Base-by-base conservation (phyloP, 2,113 vertebrate genomes). In the Phyllostomus discolor region DNA sequence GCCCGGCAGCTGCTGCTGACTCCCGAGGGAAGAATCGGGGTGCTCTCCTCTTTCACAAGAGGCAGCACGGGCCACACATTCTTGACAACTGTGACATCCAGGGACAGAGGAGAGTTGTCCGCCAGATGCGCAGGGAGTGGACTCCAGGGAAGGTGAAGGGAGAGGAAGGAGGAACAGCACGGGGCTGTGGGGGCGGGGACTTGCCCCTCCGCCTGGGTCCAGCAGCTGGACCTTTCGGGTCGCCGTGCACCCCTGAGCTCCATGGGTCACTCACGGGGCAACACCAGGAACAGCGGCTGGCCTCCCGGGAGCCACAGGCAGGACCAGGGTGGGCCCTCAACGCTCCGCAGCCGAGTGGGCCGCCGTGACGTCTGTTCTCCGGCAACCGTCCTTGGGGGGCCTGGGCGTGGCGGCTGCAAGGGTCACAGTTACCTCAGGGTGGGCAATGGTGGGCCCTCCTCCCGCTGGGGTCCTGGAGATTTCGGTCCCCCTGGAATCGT, bases 301-400 rank as follows among this genome's bases (percentile, higher is more conserved):
- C n/a, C n/a, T n/a, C n/a, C n/a, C n/a, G n/a, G n/a, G n/a, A n/a
- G n/a, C n/a, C n/a, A n/a, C n/a, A n/a, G n/a, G n/a, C n/a, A n/a
- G n/a, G n/a, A n/a, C n/a, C 31, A 7, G 4, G 35, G n/a, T 7
- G 16, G 0, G 8, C 10, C 9, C 8, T 14, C 16, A 5, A 3
- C 8, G 62, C 35, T 57, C 72, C 31, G 38, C 3, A 59, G 57
- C 57, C 22, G 2, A 7, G 57, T 9, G 57, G 57, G 57, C 57
- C 22, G 10, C 57, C 1, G 3, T 59, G 57, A 24, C 57, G 2
- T 28, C 59, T 62, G 59, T 24, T 9, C 59, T 26, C 59, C 57
- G 4, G 59, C 10, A 28, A 4, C 24, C 57, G 20, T 9, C 59
- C 10, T 62, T 10, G 11, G 26, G 59, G 48, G 92, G 10, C 8